Conservation (phyloP, 2,888 invertebrate genomes). For the Blastobasis adustella region DNA sequence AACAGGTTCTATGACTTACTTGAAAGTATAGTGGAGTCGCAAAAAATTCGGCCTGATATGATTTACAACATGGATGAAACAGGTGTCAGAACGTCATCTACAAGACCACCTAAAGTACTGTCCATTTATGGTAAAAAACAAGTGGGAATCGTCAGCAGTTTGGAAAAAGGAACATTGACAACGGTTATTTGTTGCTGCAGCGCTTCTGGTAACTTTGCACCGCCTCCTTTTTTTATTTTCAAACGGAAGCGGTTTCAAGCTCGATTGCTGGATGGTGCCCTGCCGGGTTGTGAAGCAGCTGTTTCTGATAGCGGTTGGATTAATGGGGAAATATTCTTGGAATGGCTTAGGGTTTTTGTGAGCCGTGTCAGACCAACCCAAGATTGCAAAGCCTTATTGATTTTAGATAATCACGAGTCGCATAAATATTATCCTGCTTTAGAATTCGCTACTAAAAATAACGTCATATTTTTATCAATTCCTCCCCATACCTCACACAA, state of each 20-base stretch:
- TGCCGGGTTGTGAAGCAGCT: slow-evolving; percentile 6
- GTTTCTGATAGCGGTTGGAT: slow-evolving; percentile 8
- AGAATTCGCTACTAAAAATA: slow-evolving; percentile 11
- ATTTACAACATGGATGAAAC: no score
- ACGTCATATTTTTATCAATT: slow-evolving; percentile 12
- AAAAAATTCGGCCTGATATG: no score
- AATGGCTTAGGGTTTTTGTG: slow-evolving; percentile 10
- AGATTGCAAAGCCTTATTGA: slow-evolving; percentile 5
- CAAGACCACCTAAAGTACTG: neutral
- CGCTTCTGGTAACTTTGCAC: slow-evolving; percentile 7
- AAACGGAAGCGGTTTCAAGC: slow-evolving; percentile 4
- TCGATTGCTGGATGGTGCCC: slow-evolving; percentile 6
- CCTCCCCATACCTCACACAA: slow-evolving; percentile 8
- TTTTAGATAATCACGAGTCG: slow-evolving; percentile 11
- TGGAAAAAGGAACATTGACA: slow-evolving; percentile 5
- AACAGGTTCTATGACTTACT: no score
- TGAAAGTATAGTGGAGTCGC: no score
- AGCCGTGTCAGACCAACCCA: slow-evolving; percentile 1
- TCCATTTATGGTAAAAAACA: neutral
- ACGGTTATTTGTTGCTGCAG: slow-evolving; percentile 10
- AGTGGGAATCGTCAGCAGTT: neutral
- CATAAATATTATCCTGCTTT: slow-evolving; percentile 8
- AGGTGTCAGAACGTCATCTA: neutral
- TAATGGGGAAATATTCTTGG: slow-evolving; percentile 14
- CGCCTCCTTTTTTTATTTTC: slow-evolving; percentile 8